phyloP scores from a whole-genome alignment of 2,888 invertebrate genomes.

The Caenorhabditis zanzibari region DNA sequence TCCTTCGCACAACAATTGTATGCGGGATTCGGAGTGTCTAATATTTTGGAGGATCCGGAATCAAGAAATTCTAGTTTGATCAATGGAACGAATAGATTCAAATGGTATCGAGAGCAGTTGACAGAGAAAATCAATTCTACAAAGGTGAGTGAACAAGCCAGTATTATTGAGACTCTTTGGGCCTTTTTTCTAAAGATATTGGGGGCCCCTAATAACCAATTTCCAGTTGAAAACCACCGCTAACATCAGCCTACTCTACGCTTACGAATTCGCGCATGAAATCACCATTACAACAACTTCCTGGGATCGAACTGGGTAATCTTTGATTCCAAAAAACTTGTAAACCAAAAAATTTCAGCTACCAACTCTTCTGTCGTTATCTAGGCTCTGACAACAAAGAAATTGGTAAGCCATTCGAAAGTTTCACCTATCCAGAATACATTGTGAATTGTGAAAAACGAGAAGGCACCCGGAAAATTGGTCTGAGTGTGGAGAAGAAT shows the following conservation, averaged over 20 bases:
- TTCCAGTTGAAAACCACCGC: constrained; percentile 15
- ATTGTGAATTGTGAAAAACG: constrained; percentile 47
- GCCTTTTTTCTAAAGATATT: too few relatives aligned
- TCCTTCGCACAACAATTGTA: too few relatives aligned
- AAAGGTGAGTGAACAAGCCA: too few relatives aligned
- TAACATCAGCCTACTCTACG: constrained; percentile 34
- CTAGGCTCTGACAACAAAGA: constrained; percentile 18
- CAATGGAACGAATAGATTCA: constrained; percentile 9
- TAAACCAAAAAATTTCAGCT: constrained; percentile 5
- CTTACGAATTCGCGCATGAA: constrained; percentile 43
- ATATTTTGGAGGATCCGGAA: background rate
- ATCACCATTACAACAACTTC: constrained; percentile 30
- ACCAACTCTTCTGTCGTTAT: constrained; percentile 46
- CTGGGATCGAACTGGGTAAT: constrained; percentile 6
- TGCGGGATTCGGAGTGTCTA: background rate
- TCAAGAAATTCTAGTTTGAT: background rate
- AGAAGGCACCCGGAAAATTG: constrained; percentile 31
- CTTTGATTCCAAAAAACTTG: too few relatives aligned
- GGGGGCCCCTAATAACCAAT: too few relatives aligned
- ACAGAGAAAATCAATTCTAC: background rate
- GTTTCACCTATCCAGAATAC: constrained; percentile 48
- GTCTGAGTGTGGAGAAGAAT: constrained; percentile 26
- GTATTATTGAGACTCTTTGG: too few relatives aligned
- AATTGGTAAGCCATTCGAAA: constrained; percentile 28
- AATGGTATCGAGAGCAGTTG: constrained; percentile 6